Base-by-base conservation (phyloP, 2,888 invertebrate genomes). In the Euproctis similis region DNA sequence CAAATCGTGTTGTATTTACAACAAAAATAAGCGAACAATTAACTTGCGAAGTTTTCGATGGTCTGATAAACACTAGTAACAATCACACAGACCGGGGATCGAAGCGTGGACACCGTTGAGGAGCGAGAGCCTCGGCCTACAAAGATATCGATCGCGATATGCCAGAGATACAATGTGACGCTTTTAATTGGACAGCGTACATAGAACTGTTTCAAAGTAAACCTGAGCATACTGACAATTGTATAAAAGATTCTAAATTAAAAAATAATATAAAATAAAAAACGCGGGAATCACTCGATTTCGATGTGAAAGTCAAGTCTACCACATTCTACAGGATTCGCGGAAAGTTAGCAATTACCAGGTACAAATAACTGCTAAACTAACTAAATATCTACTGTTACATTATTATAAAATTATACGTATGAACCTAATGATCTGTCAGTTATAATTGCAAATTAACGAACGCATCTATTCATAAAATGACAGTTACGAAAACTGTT, bases 1-100 rank as follows among this genome's bases (percentile, higher is more conserved):
- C 72, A 65, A 75, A 75, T 72, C 76, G 68, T 58, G 52, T 59
- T 58, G 61, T 63, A 64, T 67, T 68, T 68, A 61, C 57, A 59
- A 54, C 59, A 65, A 72, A 76, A 70, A 66, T 73, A 65, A 66
- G 46, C 52, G 52, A 39, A 59, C 62, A 62, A 72, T 72, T 68
- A 67, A 64, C 54, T n/a, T 57, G 51, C 55, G 53, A 55, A 57
- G 59, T 59, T 44, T n/a, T 45, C 49, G 63, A 63, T 50, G 39
- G 49, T 47, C 31, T 42, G 31, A 26, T 34, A 37, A 34, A 10
- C 8, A 11, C 10, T 21, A n/a, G n/a, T n/a, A n/a, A n/a, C n/a
- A n/a, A n/a, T n/a, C n/a, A n/a, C n/a, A 11, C 10, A 21, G 21
- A 8, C 18, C 27, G 13, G 23, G 29, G 31, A 26, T 14, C 29